Evolutionary conservation across 2,113 vertebrate species (phyloP).

Genomic region (Chaetodon trifascialis): DNA sequence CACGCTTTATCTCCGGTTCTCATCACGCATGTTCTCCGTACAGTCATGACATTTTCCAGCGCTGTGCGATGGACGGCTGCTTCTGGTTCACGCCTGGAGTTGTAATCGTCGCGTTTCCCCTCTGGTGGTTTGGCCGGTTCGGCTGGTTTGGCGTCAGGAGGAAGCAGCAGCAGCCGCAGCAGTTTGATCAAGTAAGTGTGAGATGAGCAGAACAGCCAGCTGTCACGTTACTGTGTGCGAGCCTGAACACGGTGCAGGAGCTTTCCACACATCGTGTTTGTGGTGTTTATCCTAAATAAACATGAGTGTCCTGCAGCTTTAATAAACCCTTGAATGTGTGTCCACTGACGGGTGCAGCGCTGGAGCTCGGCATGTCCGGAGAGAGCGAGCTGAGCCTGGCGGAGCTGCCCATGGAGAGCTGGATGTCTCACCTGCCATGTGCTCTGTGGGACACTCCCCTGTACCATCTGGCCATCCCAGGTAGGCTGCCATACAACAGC

Average conservation of each 20-base stretch:
- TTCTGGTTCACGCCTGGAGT: neutral
- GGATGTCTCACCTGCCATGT: constrained; percentile 89
- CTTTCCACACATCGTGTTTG: neutral
- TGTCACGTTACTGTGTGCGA: neutral
- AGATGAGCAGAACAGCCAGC: neutral
- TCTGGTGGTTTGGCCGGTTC: constrained; percentile 8
- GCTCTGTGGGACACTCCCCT: constrained; percentile 89
- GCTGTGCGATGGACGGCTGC: constrained; percentile 27
- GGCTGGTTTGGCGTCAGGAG: constrained; percentile 25
- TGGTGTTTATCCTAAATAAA: neutral
- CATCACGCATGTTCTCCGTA: constrained; percentile 43
- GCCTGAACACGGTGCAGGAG: neutral
- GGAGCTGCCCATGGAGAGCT: constrained; percentile 82
- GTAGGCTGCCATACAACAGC: constrained; percentile 73
- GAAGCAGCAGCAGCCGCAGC: constrained; percentile 40
- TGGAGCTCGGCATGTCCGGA: constrained; percentile 61
- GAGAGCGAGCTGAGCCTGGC: constrained; percentile 57
- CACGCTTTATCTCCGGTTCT: constrained; percentile 24
- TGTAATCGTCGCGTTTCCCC: neutral
- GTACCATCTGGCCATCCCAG: constrained; percentile 90
- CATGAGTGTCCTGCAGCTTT: neutral
- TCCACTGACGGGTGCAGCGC: neutral
- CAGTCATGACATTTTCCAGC: constrained; percentile 17
- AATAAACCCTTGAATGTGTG: neutral
- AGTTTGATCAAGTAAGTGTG: constrained; percentile 47